Evolutionary conservation across 2,888 invertebrate species (phyloP), one percentile per base, ranked within the genome.

Genomic region (Drosophila austrosaltans): DNA sequence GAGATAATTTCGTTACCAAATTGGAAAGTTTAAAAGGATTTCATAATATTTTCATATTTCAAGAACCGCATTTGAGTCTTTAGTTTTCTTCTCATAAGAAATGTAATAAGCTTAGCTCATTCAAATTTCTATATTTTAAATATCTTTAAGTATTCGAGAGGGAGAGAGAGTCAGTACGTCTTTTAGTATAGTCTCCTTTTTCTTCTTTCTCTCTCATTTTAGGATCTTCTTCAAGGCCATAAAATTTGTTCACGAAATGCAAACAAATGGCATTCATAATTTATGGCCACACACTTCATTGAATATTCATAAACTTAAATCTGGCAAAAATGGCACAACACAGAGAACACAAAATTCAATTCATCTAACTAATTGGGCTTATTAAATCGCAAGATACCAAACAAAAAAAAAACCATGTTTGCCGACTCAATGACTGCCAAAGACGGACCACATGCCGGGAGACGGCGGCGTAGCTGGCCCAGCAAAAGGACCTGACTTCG

Each of bases 281-380:
- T 86, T 87, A 82, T 81, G 76, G 75, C 68, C 83, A 79, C 75
- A 78, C 82, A 89, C 85, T 81, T 84, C 89, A 87, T 82, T 86
- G 87, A 88, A 87, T 88, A 86, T 86, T 86, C 86, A 86, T 88
- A 84, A 84, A 77, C 82, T 78, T 75, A 73, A 81, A 83, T 87
- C 76, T 82, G 68, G 63, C 68, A 57, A 56, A 66, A 72, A 74
- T 63, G 42, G 57, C 48, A 62, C 53, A 60, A 54, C 72, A 61
- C 60, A 56, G 61, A 63, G 16, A 16, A 16, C 16, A 63, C 44
- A 56, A 56, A 68, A 62, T 82, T 77, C 85, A 84, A 84, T 87
- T 87, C 83, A 87, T 87, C 85, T 78, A 83, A 78, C 83, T 83
- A 83, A 83, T 83, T 83, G 83, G 82, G 63, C 77, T 75, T 87